Evolutionary conservation across 2,797 vertebrate species (phyloP), one percentile per base, ranked within the genome.

Genomic region (Sebastes diploproa): DNA sequence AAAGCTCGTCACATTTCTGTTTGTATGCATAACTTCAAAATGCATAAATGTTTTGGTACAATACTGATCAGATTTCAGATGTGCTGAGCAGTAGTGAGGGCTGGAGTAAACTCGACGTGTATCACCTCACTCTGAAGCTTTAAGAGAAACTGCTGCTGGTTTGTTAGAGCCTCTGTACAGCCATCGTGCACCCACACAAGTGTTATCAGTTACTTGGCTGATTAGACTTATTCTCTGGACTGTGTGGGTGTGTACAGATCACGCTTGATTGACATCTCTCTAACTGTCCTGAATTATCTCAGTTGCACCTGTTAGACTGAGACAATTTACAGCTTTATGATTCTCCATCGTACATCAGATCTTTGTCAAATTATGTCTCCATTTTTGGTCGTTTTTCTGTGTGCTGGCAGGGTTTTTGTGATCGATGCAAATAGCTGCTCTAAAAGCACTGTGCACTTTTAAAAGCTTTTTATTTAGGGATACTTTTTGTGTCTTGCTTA

Each of bases 141-240:
- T 30, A 80, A 67, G 55, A 54, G 69, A 65, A 79, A 63, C 58
- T 12, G 72, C 64, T 71, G 72, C 56, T 74, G 34, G 74, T 81
- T 80, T 67, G 75, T 69, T 78, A 60, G 64, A 76, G 54, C 65
- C 75, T 79, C 55, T 52, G 52, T 70, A 20, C 22, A 55, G 77
- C 68, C 67, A 54, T 5, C 34, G 16, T 63, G 61, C 86, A 38
- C 88, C 92, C 89, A 93, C 88, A 46, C 74, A 62, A 42, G 77
- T 66, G 86, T 82, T 88, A 74, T 55, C 82, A 78, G 72, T 79
- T 62, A 64, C 86, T 85, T 82, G 78, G 88, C 85, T 81, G 85
- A 86, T 90, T 72, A 72, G 81, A 85, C 58, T 69, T 67, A 32
- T 76, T 88, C 71, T 83, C 59, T 85, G 87, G 81, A 84, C 85